Conservation (phyloP, 2,888 invertebrate genomes). For the Apomyelois bistriatella region DNA sequence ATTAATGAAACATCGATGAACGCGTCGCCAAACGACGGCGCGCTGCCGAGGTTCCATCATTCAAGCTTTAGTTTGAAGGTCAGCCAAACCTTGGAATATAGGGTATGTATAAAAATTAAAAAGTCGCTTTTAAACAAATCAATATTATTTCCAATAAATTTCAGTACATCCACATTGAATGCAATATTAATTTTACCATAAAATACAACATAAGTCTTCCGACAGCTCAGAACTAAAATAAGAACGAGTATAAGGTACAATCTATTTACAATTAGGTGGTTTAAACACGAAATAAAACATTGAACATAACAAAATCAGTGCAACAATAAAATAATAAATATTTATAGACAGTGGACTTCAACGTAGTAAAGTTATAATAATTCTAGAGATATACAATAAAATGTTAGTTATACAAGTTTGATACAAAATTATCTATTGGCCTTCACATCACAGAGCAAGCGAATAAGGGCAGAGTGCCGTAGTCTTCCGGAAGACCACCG, state of each 20-base stretch:
- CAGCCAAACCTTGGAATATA: too few relatives aligned
- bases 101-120: conserved; percentile 35
- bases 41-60: too few relatives aligned
- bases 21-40: too few relatives aligned
- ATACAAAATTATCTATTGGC: conserved; percentile 78
- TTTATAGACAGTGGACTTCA: conserved; percentile 71
- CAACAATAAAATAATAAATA: conserved; percentile 79
- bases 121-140: conserved; percentile 70
- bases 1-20: too few relatives aligned
- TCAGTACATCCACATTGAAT: conserved; percentile 78
- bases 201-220: conserved; percentile 66
- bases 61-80: too few relatives aligned
- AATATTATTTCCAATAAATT: conserved; percentile 79
- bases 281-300: conserved; percentile 74
- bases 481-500: conserved; percentile 27
- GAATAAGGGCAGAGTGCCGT: conserved; percentile 48
- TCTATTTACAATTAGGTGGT: conserved; percentile 74
- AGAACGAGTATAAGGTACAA: conserved; percentile 63
- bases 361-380: conserved; percentile 73
- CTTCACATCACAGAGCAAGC: conserved; percentile 77
- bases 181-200: conserved; percentile 60
- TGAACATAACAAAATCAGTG: conserved; percentile 77
- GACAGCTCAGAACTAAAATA: conserved; percentile 67
- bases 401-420: conserved; percentile 72
- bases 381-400: conserved; percentile 63